Evolutionary conservation across 2,888 invertebrate species (phyloP).

Genomic region (Ligdia adustata): DNA sequence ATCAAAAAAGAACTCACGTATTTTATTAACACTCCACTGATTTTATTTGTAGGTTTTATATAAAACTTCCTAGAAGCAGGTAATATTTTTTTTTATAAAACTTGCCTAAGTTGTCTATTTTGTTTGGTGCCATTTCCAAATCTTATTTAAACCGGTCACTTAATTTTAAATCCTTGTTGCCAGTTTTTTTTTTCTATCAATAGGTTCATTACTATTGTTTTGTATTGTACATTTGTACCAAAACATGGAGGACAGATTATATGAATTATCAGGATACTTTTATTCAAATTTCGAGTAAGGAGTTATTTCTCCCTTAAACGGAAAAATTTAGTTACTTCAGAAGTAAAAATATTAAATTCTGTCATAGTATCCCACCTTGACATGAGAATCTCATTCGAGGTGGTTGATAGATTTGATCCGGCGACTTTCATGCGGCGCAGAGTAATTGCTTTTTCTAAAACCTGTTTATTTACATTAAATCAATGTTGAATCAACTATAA

Average conservation of each 20-base stretch:
- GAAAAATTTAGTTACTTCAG: too few relatives aligned
- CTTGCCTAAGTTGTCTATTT: slow-evolving; percentile 6
- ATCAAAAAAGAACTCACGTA: slow-evolving; percentile 8
- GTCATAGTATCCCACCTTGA: neutral
- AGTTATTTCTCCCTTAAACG: too few relatives aligned
- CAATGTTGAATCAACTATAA: slow-evolving; percentile 36
- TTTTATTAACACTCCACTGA: slow-evolving; percentile 10
- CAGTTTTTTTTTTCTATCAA: neutral
- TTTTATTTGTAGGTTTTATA: slow-evolving; percentile 7
- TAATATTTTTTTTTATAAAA: slow-evolving; percentile 5
- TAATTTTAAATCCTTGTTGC: slow-evolving; percentile 30
- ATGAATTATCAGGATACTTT: too few relatives aligned
- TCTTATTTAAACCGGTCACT: slow-evolving; percentile 36
- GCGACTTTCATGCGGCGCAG: slow-evolving; percentile 14
- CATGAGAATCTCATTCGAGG: slow-evolving; percentile 22
- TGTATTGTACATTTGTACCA: neutral
- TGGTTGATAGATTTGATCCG: slow-evolving; percentile 18
- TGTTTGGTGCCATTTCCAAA: slow-evolving; percentile 18
- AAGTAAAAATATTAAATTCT: neutral
- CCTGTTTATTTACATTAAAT: slow-evolving; percentile 48
- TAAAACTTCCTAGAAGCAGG: slow-evolving; percentile 20
- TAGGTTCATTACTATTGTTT: neutral
- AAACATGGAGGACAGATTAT: too few relatives aligned
- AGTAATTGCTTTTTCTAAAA: slow-evolving; percentile 29
- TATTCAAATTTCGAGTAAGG: too few relatives aligned